These are phyloP conservation scores for Sminthopsis crassicaudata DNA, from an alignment of 2,113 vertebrate species.

Conservation along the genomic window DNA sequence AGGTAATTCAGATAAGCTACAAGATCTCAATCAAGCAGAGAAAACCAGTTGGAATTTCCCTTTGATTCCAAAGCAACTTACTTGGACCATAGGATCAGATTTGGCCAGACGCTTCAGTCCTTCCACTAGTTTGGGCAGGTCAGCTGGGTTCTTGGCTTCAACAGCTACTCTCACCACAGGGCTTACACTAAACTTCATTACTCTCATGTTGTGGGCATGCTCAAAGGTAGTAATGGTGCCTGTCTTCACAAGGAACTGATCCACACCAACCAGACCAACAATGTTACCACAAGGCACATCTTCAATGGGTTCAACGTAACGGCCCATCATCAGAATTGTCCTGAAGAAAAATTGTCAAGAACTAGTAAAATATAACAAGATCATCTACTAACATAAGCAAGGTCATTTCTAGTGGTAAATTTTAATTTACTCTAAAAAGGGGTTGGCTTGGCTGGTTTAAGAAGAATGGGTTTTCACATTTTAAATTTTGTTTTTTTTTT, in stretches of 20 bases:
- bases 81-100: slow-evolving; percentile 98
- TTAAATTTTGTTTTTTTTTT: not conserved
- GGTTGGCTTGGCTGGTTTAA: not conserved
- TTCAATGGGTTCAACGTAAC: slow-evolving; percentile 95
- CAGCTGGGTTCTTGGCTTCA: slow-evolving; percentile 94
- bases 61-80: slow-evolving; percentile 43
- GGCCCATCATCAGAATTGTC: slow-evolving; percentile 99
- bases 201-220: slow-evolving; percentile 96
- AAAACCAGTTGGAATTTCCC: not conserved
- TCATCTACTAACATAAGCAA: not conserved
- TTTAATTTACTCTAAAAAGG: not conserved
- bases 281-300: slow-evolving; percentile 98
- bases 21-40: not conserved
- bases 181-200: slow-evolving; percentile 99
- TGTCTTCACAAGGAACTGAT: slow-evolving; percentile 96
- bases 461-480: not conserved
- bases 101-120: slow-evolving; percentile 95
- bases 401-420: not conserved
- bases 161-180: slow-evolving; percentile 96
- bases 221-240: slow-evolving; percentile 97
- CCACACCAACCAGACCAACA: slow-evolving; percentile 95
- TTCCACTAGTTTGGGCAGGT: slow-evolving; percentile 97
- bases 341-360: slow-evolving; percentile 74
- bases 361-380: not conserved
- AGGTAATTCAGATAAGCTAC: not conserved